Conservation (phyloP, 2,797 vertebrate species). For the Australoheros facetus region DNA sequence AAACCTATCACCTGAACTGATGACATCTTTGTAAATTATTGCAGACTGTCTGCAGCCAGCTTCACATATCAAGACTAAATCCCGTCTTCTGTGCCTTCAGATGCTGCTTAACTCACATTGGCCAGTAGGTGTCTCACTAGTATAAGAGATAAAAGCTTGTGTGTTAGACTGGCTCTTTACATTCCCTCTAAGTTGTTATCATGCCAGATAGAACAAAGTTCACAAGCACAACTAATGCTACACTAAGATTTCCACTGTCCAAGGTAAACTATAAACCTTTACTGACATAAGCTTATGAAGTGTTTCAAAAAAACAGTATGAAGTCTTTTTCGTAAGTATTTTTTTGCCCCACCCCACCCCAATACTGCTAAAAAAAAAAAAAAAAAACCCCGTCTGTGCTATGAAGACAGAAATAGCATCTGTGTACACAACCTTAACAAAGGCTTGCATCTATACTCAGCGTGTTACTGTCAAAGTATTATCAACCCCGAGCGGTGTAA, state of each 20-base stretch:
- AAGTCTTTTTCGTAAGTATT: fast-evolving
- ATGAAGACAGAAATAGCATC: neutral
- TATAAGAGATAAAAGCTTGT: neutral
- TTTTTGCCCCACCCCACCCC: fast-evolving
- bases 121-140: constrained; percentile 72
- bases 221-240: constrained; percentile 29
- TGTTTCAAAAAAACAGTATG: neutral
- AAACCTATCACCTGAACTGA: no score
- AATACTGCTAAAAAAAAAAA: neutral
- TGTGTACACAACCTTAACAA: neutral
- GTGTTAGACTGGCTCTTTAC: constrained; percentile 21
- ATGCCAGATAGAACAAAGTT: constrained; percentile 26
- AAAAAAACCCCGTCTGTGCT: neutral
- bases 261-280: constrained; percentile 34
- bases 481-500: neutral
- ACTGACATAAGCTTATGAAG: constrained; percentile 5
- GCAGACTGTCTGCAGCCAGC: neutral
- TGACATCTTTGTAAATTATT: no score
- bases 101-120: neutral
- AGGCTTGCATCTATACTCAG: neutral
- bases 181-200: constrained; percentile 17
- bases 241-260: constrained; percentile 26
- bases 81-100: neutral
- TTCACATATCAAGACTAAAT: neutral
- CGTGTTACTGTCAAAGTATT: constrained; percentile 19